Base-by-base conservation (phyloP, 2,888 invertebrate genomes). In the Schizotus pectinicornis region DNA sequence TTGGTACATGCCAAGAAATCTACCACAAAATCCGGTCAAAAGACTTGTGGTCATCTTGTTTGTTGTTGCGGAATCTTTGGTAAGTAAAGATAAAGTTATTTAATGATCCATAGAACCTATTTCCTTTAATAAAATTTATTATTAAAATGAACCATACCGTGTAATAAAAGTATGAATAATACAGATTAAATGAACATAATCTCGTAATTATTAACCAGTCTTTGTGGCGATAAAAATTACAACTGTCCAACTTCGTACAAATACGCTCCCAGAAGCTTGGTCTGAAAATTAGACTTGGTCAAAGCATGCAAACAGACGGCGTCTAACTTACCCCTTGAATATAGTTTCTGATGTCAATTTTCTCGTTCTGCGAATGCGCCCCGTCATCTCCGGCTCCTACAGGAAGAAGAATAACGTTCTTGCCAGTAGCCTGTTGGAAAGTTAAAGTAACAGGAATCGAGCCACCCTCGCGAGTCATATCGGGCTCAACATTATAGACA, bases 301-400 rank as follows among this genome's bases (percentile, higher is more conserved):
- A 12, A 34, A n/a, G n/a, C n/a, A 1, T 12, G 30, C 3, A 8
- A 43, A n/a, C 6, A 3, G 22, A 22, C 2, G 5, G 22, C 5
- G 2, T 22, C 22, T 3, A 22, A 81, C 88, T 85, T 80, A 94
- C 96, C 72, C 98, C 98, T 80, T 95, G 89, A 67, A 98, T 92
- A 74, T 97, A 98, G 81, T 98, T 98, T 64, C 87, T 85, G 58
- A 92, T 82, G 81, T 98, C 90, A 69, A 99, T 84, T 80, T 99
- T 99, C 82, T 99, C 98, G 82, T 99, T 98, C 82, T 98, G 95
- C 8, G 97, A 97, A 83, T 99, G 99, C 59, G 98, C 98, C 70
- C 98, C 98, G 81, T 99, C 99, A 80, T 98, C 98, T 56, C 91
- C 90, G 42, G 93, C 89, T 45, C 98, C 98, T 78, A 99, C 91